phyloP scores from a whole-genome alignment of 1,140 invertebrate species.

The Danaus melanippus region DNA sequence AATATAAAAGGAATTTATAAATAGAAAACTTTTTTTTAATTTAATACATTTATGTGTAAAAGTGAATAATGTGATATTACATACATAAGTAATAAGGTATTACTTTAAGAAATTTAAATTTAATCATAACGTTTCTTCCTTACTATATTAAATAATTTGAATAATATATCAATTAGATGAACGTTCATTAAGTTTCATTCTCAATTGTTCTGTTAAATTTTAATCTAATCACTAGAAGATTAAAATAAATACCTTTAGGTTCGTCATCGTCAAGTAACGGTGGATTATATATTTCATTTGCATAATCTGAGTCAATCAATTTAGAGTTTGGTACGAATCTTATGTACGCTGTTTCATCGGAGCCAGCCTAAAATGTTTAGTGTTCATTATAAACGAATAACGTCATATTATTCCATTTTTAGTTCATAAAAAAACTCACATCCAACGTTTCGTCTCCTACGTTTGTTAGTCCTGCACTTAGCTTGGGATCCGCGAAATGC shows the following conservation, averaged over 20 bases:
- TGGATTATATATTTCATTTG: slow-evolving; percentile 85
- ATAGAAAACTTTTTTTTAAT: too few species aligned
- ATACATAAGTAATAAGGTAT: neutral
- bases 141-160: too few species aligned
- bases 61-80: too few species aligned
- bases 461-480: slow-evolving; percentile 28
- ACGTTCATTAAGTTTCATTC: too few species aligned
- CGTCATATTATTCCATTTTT: too few species aligned
- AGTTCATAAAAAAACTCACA: slow-evolving; percentile 24
- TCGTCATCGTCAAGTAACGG: slow-evolving; percentile 62
- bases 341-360: slow-evolving; percentile 81
- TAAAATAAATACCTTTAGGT: slow-evolving; percentile 36
- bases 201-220: too few species aligned
- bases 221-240: too few species aligned
- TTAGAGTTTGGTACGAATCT: slow-evolving; percentile 82
- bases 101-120: neutral
- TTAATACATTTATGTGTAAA: too few species aligned
- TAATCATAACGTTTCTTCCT: too few species aligned
- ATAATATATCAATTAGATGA: too few species aligned
- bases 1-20: too few species aligned
- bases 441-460: slow-evolving; percentile 30
- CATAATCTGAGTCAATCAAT: slow-evolving; percentile 77
- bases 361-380: slow-evolving; percentile 66
- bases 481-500: slow-evolving; percentile 53
- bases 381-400: too few species aligned